Conservation (phyloP, 1,140 invertebrate species). For the Conus betulinus region DNA sequence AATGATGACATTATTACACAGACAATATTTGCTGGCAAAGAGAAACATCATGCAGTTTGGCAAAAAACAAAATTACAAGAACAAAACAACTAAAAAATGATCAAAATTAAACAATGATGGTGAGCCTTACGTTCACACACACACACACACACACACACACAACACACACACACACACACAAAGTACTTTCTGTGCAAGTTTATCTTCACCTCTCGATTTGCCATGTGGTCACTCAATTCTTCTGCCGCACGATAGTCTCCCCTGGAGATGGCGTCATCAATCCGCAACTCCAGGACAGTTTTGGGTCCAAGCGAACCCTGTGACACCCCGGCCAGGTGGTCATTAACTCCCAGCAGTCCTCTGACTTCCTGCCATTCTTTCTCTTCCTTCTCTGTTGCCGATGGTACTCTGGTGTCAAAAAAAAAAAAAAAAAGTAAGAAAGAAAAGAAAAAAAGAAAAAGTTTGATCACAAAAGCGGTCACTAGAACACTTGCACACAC, state of each 20-base stretch:
- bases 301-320: constrained; percentile 53
- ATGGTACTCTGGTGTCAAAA: background rate
- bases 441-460: background rate
- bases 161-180: no score
- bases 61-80: no score
- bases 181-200: no score
- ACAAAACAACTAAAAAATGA: no score
- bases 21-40: no score
- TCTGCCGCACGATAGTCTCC: constrained; percentile 61
- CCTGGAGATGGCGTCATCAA: constrained; percentile 54
- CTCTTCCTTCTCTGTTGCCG: constrained; percentile 28
- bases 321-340: constrained; percentile 58
- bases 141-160: no score
- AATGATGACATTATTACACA: no score
- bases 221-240: constrained; percentile 62
- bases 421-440: background rate
- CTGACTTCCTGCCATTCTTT: constrained; percentile 53
- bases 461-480: no score
- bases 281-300: constrained; percentile 57
- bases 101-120: no score
- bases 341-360: constrained; percentile 56
- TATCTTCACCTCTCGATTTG: constrained; percentile 58
- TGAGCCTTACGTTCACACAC: no score
- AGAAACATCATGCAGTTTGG: no score
- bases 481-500: no score